phyloP scores from a whole-genome alignment of 2,888 invertebrate genomes.

The Epinotia brunnichana region DNA sequence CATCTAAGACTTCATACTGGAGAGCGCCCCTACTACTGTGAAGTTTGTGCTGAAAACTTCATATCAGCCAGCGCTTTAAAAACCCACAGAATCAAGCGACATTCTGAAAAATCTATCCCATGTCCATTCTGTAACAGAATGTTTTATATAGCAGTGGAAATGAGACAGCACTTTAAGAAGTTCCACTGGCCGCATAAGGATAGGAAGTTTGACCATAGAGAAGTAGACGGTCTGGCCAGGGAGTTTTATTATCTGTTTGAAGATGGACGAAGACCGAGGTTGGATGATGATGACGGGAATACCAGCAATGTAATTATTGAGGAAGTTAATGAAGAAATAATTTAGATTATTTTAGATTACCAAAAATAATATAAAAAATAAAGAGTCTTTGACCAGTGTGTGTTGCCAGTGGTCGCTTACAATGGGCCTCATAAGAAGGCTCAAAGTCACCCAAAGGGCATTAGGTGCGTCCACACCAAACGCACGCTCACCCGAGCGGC shows the following conservation, averaged over 20 bases:
- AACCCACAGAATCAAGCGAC: slow-evolving; percentile 57
- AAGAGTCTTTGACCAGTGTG: no score
- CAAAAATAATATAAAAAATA: no score
- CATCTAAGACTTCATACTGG: slow-evolving; percentile 61
- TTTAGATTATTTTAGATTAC: no score
- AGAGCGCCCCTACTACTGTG: slow-evolving; percentile 60
- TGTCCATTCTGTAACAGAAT: slow-evolving; percentile 60
- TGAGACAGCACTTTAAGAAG: slow-evolving; percentile 63
- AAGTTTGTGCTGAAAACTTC: slow-evolving; percentile 59
- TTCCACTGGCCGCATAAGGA: slow-evolving; percentile 59
- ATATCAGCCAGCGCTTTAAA: slow-evolving; percentile 62
- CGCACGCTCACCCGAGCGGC: no score
- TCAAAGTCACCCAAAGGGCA: no score
- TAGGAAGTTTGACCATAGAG: slow-evolving; percentile 57
- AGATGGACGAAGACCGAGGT: slow-evolving; percentile 51
- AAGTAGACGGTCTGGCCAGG: slow-evolving; percentile 50
- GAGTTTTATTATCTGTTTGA: slow-evolving; percentile 57
- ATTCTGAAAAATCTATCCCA: slow-evolving; percentile 56
- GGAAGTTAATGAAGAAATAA: slow-evolving; percentile 27
- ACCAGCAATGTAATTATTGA: slow-evolving; percentile 39
- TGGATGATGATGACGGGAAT: slow-evolving; percentile 33
- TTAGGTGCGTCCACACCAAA: no score
- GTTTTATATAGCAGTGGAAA: slow-evolving; percentile 59
- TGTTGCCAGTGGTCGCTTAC: no score
- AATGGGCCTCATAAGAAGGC: no score